Percentiles rank a stretch among this genome's conserved stretches.
These are phyloP conservation scores for Dinoponera quadriceps DNA, from an alignment of 1,140 invertebrate species.

Conservation along the genomic window DNA sequence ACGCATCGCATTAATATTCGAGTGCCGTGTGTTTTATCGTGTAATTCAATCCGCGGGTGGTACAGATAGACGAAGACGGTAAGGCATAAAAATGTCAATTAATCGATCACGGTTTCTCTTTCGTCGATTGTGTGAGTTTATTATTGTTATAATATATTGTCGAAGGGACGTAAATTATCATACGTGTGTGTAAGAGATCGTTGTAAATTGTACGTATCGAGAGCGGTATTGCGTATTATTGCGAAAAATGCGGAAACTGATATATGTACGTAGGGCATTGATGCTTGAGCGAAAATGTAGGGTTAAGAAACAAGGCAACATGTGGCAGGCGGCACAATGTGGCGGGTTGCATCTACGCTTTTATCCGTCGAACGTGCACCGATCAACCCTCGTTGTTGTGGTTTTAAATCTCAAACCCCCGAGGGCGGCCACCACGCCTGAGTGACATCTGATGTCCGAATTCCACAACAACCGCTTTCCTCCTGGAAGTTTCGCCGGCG, in stretches of 20 bases:
- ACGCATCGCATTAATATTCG: background rate
- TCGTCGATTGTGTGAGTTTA: too few relatives aligned
- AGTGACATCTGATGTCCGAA: conserved; percentile 58
- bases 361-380: conserved; percentile 38
- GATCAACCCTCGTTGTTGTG: conserved; percentile 56
- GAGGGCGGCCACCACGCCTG: conserved; percentile 45
- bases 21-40: background rate
- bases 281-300: background rate
- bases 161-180: too few relatives aligned
- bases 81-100: background rate
- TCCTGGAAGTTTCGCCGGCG: conserved; percentile 31
- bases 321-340: conserved; percentile 21
- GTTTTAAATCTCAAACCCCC: conserved; percentile 58
- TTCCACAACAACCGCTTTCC: conserved; percentile 44
- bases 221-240: background rate
- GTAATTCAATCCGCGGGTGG: background rate
- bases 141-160: too few relatives aligned
- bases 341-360: background rate
- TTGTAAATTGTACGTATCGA: background rate
- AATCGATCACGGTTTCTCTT: background rate
- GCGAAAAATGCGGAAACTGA: background rate
- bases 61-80: background rate
- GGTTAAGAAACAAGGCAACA: conserved; percentile 43
- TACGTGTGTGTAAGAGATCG: too few relatives aligned
- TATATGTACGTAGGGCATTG: background rate